phyloP scores from a whole-genome alignment of 2,113 vertebrate species.

The Eira barbara region DNA sequence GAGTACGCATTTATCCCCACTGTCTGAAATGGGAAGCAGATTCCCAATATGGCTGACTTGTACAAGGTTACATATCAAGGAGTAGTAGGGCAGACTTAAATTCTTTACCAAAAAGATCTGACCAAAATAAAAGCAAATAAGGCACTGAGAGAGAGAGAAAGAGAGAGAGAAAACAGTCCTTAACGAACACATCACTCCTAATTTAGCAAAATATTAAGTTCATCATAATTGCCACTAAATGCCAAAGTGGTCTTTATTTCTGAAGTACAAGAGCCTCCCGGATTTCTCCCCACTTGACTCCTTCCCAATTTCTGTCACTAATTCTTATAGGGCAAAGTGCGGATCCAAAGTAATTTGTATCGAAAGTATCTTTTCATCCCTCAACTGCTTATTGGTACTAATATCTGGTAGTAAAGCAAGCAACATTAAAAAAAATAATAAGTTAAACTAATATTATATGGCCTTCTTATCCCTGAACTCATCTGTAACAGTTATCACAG shows the following conservation, averaged over 20 bases:
- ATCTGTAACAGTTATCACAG: constrained; percentile 8
- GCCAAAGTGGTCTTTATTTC: not conserved
- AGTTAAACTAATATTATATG: not conserved
- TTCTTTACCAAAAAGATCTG: not conserved
- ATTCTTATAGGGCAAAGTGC: not conserved
- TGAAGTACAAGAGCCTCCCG: not conserved
- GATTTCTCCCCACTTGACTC: not conserved
- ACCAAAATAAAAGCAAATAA: constrained; percentile 14
- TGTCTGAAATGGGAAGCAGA: not conserved
- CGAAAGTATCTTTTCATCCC: not conserved
- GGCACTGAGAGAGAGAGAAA: not conserved
- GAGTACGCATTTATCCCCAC: not conserved
- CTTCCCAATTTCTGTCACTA: not conserved
- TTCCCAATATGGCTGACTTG: not conserved
- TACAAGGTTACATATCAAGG: not conserved
- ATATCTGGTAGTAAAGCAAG: not conserved
- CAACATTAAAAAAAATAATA: not conserved
- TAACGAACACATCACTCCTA: not conserved
- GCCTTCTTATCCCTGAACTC: not conserved
- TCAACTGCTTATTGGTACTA: not conserved
- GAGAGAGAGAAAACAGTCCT: not conserved
- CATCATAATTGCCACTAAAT: not conserved
- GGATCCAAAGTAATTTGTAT: not conserved
- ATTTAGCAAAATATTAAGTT: not conserved
- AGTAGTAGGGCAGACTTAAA: not conserved